Conservation (phyloP, 2,113 vertebrate genomes). For the Fregata magnificens region DNA sequence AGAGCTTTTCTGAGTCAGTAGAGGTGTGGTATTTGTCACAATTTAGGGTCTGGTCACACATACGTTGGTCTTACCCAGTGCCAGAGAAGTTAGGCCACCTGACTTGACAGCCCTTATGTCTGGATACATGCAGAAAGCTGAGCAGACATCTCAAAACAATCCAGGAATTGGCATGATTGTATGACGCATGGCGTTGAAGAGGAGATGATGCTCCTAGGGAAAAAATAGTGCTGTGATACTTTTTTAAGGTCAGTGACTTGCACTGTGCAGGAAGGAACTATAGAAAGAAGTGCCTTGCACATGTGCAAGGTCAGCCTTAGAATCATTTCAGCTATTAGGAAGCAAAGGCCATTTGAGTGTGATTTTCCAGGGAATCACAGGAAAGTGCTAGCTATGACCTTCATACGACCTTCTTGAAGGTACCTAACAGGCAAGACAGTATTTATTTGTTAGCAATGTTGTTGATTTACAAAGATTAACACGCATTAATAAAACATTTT, state of each 20-base stretch:
- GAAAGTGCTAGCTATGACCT: not conserved
- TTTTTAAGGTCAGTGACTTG: not conserved
- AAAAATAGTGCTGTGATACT: not conserved
- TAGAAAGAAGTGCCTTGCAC: not conserved
- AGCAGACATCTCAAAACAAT: not conserved
- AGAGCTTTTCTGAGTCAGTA: not conserved
- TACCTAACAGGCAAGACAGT: not conserved
- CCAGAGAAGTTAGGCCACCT: not conserved
- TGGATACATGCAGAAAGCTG: not conserved
- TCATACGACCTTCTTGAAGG: not conserved
- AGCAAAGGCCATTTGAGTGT: not conserved
- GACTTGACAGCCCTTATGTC: not conserved
- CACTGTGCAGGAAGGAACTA: not conserved
- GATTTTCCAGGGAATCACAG: not conserved
- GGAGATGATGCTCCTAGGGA: not conserved
- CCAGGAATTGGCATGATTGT: not conserved
- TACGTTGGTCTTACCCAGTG: not conserved
- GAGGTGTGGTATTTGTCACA: not conserved
- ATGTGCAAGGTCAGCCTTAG: not conserved
- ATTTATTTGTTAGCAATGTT: not conserved
- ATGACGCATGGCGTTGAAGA: accelerated
- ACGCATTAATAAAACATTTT: not conserved
- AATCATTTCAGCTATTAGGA: not conserved
- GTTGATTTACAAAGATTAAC: not conserved
- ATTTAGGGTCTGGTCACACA: not conserved